Conservation (phyloP, 2,888 invertebrate genomes). For the Leptarthrus brevirostris region DNA sequence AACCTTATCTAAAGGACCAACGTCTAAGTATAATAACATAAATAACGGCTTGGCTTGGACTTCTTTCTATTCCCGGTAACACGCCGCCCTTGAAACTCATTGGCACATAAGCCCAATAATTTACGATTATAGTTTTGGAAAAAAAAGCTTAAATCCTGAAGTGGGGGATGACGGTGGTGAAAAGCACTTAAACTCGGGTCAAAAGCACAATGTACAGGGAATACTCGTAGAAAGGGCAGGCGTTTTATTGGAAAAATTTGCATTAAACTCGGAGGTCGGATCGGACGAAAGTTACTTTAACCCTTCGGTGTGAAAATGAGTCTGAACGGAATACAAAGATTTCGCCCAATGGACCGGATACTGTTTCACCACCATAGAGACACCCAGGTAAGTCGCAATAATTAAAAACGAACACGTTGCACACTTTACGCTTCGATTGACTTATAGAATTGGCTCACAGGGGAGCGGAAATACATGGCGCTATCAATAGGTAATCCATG, state of each 20-base stretch:
- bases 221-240: neutral
- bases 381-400: neutral
- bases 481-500: neutral
- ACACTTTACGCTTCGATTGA: neutral
- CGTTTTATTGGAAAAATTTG: conserved; percentile 10
- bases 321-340: too few relatives aligned
- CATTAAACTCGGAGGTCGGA: conserved; percentile 1
- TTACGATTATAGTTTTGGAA: conserved; percentile 50
- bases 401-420: neutral
- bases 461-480: neutral
- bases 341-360: too few relatives aligned
- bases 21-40: conserved; percentile 52
- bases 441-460: neutral
- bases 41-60: conserved; percentile 47
- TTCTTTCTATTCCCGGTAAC: conserved; percentile 13
- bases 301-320: too few relatives aligned
- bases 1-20: conserved; percentile 36
- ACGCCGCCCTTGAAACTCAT: conserved; percentile 45
- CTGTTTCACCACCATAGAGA: too few relatives aligned
- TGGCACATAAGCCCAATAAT: conserved; percentile 52
- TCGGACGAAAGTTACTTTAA: too few relatives aligned
- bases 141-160: neutral
- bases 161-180: neutral
- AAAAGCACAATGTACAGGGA: neutral
- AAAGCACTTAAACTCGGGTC: conserved; percentile 1